phyloP scores from a whole-genome alignment of 2,113 vertebrate genomes.

The Panurus biarmicus region DNA sequence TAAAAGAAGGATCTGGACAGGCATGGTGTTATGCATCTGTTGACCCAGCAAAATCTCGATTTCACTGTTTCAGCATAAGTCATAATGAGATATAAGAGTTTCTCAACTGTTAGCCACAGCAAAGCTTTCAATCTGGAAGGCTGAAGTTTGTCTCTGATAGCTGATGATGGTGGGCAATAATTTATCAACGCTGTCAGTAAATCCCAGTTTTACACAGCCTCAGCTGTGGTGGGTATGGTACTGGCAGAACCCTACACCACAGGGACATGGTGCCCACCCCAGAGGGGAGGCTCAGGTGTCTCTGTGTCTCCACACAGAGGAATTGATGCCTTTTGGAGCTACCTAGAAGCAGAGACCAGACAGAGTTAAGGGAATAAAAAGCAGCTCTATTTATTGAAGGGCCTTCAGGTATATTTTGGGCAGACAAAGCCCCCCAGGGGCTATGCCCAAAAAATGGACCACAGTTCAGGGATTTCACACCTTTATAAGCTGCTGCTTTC shows the following conservation, averaged over 20 bases:
- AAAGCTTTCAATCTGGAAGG: not conserved
- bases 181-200: not conserved
- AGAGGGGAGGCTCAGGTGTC: not conserved
- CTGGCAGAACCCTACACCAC: not conserved
- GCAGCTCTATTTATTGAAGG: fast-evolving
- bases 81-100: not conserved
- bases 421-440: fast-evolving
- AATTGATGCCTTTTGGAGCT: not conserved
- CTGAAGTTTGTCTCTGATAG: not conserved
- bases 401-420: not conserved
- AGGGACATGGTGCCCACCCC: fast-evolving
- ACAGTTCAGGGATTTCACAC: fast-evolving
- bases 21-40: not conserved
- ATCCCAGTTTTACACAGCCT: not conserved
- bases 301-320: no score
- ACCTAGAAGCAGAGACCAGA: not conserved
- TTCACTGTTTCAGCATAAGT: not conserved
- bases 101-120: not conserved
- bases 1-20: not conserved
- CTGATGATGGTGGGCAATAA: not conserved
- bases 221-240: not conserved
- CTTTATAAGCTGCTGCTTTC: not conserved
- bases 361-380: not conserved
- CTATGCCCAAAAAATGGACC: not conserved
- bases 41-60: not conserved